These are phyloP conservation scores for Tetrao urogallus DNA, from an alignment of 2,113 vertebrate genomes.

Conservation along the genomic window DNA sequence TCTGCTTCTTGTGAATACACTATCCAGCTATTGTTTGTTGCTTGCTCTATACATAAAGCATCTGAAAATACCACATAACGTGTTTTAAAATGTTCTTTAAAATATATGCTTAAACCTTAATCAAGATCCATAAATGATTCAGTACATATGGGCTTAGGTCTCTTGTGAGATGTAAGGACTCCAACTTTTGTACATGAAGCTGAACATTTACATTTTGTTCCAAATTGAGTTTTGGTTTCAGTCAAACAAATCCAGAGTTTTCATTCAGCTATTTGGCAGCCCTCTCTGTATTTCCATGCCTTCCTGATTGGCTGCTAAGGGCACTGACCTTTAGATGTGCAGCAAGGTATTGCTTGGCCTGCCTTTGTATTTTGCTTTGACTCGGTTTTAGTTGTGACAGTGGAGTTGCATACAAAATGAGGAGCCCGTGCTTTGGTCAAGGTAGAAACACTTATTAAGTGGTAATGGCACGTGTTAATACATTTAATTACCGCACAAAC, in stretches of 20 bases:
- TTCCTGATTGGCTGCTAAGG: constrained; percentile 26
- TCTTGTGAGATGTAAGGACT: constrained; percentile 14
- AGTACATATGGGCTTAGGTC: constrained; percentile 20
- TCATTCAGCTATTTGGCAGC: constrained; percentile 50
- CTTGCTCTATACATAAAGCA: not conserved
- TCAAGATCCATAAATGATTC: constrained; percentile 30
- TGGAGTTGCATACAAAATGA: not conserved
- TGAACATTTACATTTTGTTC: constrained; percentile 49
- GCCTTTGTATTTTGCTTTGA: not conserved
- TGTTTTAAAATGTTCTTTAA: constrained; percentile 8
- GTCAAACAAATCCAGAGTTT: constrained; percentile 51
- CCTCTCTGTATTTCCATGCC: not conserved
- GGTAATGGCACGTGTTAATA: not conserved
- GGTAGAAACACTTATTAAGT: not conserved
- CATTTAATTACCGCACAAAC: not conserved
- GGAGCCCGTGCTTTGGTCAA: not conserved
- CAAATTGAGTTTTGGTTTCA: constrained; percentile 52
- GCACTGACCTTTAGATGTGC: constrained; percentile 18
- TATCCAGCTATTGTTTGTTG: not conserved
- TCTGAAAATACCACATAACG: not conserved
- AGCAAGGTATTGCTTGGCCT: constrained; percentile 18
- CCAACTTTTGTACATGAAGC: constrained; percentile 43
- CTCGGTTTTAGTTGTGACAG: not conserved
- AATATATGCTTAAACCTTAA: not conserved
- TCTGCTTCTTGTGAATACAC: not conserved